phyloP scores from a whole-genome alignment of 2,113 vertebrate species.

The Callocephalon fimbriatum region DNA sequence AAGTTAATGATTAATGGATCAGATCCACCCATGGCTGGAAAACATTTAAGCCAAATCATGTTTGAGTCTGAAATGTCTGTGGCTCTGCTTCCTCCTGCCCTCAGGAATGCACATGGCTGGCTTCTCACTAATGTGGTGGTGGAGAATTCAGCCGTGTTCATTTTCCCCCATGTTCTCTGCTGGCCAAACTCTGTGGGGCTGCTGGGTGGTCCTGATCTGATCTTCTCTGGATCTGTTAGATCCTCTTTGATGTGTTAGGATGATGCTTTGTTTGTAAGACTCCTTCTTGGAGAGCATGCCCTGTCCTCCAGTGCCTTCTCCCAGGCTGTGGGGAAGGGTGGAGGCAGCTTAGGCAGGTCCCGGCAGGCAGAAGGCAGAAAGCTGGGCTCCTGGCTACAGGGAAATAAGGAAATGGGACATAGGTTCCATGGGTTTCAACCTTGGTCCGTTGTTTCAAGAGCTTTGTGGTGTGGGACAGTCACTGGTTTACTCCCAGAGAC shows the following conservation, averaged over 20 bases:
- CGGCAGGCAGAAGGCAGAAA: not conserved
- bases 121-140: not conserved
- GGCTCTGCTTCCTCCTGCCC: not conserved
- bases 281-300: not conserved
- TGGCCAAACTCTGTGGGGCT: not conserved
- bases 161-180: not conserved
- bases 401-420: rapidly evolving
- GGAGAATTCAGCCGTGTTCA: not conserved
- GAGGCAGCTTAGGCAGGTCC: not conserved
- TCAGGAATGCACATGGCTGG: not conserved
- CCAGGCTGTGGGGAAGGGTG: not conserved
- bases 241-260: not conserved
- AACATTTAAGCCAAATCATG: not conserved
- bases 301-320: not conserved
- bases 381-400: not conserved
- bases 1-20: not conserved
- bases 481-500: not conserved
- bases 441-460: not conserved
- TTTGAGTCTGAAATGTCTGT: not conserved
- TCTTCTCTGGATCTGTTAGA: not conserved
- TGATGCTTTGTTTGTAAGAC: not conserved
- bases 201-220: not conserved
- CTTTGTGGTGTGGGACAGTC: not conserved
- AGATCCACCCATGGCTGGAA: not conserved
- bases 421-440: not conserved